Percentiles rank a stretch among this genome's conserved stretches.
Conservation (phyloP, 2,888 invertebrate genomes). For the Slavum lentiscoides region DNA sequence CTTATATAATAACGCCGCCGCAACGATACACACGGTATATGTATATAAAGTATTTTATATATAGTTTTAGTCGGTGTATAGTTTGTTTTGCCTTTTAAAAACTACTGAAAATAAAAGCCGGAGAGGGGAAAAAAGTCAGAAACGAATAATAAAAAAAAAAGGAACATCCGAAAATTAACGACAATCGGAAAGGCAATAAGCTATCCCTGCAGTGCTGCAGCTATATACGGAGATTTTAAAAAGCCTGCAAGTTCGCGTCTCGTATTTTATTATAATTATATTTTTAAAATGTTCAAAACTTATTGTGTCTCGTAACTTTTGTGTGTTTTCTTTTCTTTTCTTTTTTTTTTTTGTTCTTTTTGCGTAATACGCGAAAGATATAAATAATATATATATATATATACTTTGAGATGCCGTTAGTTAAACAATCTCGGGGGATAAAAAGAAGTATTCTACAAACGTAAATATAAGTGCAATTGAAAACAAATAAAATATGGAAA, state of each 20-base stretch:
- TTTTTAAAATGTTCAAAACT: slow-evolving; percentile 5
- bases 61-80: too few species aligned
- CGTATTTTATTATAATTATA: neutral
- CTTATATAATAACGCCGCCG: neutral
- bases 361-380: neutral
- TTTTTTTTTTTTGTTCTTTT: neutral
- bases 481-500: neutral
- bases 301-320: neutral
- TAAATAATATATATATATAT: neutral
- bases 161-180: slow-evolving; percentile 21
- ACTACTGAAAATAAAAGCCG: neutral
- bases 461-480: neutral
- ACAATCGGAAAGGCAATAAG: slow-evolving; percentile 21
- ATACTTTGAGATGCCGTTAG: neutral
- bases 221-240: neutral
- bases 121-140: neutral
- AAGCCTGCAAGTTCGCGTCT: neutral
- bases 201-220: too few species aligned
- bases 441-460: too few species aligned
- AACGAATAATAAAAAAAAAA: neutral
- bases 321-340: too few species aligned
- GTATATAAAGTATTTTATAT: too few species aligned
- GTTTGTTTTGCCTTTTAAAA: neutral
- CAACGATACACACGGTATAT: too few species aligned
- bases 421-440: neutral